Percentiles rank a stretch among this genome's conserved stretches.
phyloP scores from a whole-genome alignment of 23 tunicate species.

The Trididemnum miniatum region DNA sequence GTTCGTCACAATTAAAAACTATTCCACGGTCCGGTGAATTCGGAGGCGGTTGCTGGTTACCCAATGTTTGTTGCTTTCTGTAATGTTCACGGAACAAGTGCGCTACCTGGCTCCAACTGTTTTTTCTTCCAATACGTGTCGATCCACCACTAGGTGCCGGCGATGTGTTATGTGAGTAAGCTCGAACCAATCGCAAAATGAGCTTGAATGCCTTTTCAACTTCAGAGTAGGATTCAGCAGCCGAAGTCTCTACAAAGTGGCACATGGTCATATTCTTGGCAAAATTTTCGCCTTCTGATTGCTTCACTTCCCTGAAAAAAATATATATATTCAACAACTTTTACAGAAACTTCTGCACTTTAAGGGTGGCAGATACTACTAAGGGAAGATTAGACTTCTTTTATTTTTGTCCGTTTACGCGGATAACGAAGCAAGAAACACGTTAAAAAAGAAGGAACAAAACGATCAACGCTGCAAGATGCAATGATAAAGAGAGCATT shows the following conservation, averaged over 20 bases:
- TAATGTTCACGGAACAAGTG: conserved; percentile 45
- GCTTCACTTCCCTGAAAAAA: conserved; percentile 47
- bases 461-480: too few species aligned
- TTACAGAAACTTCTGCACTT: too few species aligned
- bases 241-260: conserved; percentile 51
- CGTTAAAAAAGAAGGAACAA: too few species aligned
- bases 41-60: background rate
- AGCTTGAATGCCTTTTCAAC: conserved; percentile 35
- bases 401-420: too few species aligned
- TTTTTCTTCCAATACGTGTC: background rate
- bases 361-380: too few species aligned
- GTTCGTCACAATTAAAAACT: background rate
- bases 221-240: conserved; percentile 52
- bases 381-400: too few species aligned
- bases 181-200: conserved; percentile 35
- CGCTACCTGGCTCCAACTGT: conserved; percentile 51
- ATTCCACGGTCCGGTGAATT: background rate
- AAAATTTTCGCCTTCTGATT: conserved; percentile 37
- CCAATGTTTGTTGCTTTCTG: background rate
- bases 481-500: too few species aligned
- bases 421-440: too few species aligned
- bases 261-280: conserved; percentile 32
- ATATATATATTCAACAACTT: background rate
- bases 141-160: conserved; percentile 18
- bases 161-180: background rate